These are phyloP conservation scores for Rhagonycha lutea DNA, from an alignment of 2,888 invertebrate genomes.

Conservation along the genomic window DNA sequence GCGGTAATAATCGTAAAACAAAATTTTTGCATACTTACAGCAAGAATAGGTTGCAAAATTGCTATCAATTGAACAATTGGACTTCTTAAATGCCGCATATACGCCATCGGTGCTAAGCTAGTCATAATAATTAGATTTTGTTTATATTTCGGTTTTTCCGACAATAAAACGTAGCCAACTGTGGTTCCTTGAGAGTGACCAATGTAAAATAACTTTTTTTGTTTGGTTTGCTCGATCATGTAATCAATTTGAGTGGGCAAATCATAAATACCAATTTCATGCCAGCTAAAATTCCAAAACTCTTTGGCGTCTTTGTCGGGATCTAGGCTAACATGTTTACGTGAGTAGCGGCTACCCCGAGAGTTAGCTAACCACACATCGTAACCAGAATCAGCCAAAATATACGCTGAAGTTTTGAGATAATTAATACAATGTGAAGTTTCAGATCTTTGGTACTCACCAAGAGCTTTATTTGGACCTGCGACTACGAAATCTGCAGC, in stretches of 20 bases:
- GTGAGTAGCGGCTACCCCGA: constrained; percentile 63
- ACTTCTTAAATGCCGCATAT: constrained; percentile 45
- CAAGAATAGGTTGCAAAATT: no score
- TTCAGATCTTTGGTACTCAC: neutral
- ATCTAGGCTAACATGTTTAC: constrained; percentile 53
- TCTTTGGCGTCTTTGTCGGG: constrained; percentile 13
- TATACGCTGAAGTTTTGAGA: constrained; percentile 54
- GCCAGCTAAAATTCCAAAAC: constrained; percentile 64
- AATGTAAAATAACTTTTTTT: constrained; percentile 21
- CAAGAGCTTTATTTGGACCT: neutral
- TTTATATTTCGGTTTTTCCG: constrained; percentile 19
- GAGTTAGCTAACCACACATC: constrained; percentile 64
- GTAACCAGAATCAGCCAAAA: constrained; percentile 54
- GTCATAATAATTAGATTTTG: constrained; percentile 56
- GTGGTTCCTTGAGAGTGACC: constrained; percentile 29
- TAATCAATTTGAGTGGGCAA: constrained; percentile 79
- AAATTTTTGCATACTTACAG: no score
- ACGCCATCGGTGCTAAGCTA: constrained; percentile 74
- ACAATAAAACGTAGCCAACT: constrained; percentile 5
- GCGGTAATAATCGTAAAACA: neutral
- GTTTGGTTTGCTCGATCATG: constrained; percentile 49
- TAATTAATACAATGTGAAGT: neutral
- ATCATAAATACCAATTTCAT: constrained; percentile 77
- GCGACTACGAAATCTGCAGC: neutral
- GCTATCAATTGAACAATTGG: neutral